These are phyloP conservation scores for Orussus abietinus DNA, from an alignment of 1,140 invertebrate species.

Conservation along the genomic window DNA sequence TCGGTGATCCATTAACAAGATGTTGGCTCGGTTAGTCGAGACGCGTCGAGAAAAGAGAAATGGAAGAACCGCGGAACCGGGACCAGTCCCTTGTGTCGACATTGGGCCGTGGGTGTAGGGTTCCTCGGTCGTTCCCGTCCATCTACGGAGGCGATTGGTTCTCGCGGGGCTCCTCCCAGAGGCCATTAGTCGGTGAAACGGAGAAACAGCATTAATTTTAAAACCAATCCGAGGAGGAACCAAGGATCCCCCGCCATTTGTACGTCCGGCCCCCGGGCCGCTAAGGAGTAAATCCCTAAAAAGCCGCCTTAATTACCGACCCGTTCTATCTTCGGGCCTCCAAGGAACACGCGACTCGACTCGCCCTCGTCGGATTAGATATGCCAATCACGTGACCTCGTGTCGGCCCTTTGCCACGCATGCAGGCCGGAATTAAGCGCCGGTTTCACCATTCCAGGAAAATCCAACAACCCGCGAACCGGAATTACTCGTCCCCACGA, in stretches of 20 bases:
- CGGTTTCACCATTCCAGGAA: no score
- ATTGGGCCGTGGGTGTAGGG: conserved; percentile 46
- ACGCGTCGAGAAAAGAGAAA: no score
- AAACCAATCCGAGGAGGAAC: conserved; percentile 44
- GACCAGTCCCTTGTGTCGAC: conserved; percentile 36
- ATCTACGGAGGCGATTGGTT: conserved; percentile 47
- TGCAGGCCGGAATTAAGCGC: no score
- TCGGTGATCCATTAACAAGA: no score
- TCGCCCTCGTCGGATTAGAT: conserved; percentile 20
- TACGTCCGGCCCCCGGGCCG: conserved; percentile 22
- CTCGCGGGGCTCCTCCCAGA: conserved; percentile 48
- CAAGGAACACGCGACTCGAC: conserved; percentile 22
- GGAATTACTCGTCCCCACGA: no score
- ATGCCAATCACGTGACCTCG: conserved; percentile 17
- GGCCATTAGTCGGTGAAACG: conserved; percentile 50
- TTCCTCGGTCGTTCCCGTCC: no score
- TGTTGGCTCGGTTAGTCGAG: no score
- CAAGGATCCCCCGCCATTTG: conserved; percentile 38
- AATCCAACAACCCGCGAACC: no score
- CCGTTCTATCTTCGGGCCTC: conserved; percentile 13
- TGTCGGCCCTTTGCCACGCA: no score
- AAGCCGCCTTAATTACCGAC: conserved; percentile 37
- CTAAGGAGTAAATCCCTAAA: conserved; percentile 28
- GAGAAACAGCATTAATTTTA: conserved; percentile 51
- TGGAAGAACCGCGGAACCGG: conserved; percentile 27